Evolutionary conservation across 30 jellyfish, hydroid and myxozoan genomes (phyloP), one percentile per base, ranked within the genome.

Genomic region (Hydractinia symbiolongicarpus): DNA sequence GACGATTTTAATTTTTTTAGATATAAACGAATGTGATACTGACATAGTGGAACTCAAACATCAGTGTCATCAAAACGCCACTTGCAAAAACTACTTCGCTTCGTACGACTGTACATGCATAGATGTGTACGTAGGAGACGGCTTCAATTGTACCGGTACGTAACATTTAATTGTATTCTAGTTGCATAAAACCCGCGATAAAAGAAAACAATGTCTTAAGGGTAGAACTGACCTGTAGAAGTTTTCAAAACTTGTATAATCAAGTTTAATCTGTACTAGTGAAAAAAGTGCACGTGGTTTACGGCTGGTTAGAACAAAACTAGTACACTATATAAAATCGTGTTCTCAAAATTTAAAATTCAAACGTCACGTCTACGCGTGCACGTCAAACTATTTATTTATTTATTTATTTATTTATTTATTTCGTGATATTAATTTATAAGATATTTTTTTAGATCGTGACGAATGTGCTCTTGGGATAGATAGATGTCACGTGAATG

Each of bases 21-120:
- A 91, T 71, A 50, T 86, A n/a, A 83, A 91, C 70, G 98, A 91
- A 80, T 91, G 98, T 76, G 62, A 64, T 51, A 13, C 74, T 4
- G 40, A 64, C 4, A 51, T 17, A 15, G 17, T 68, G 8, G 81
- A 86, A 50, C 68, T 73, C 21, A 58, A 11, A 10, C 79, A 83
- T 21, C 60, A 83, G 67, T 91, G 98, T 57, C 98, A 91, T 51
- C 82, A 53, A 11, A 79, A 90, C 53, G 94, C 97, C 5, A 76
- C 91, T 20, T 90, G 97, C 58, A 61, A 89, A 8, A 87, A 90
- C 56, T 53, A 94, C 7, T 71, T 68, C 68, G 97, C 91, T 10
- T 88, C 95, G 30, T 90, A 70, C 88, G 60, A 14, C 21, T 90
- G 97, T 82, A 77, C 61, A 69, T 90, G 97, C 79, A 81, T 60